These are phyloP conservation scores for Martes flavigula DNA, from an alignment of 2,797 vertebrate species.

Conservation along the genomic window DNA sequence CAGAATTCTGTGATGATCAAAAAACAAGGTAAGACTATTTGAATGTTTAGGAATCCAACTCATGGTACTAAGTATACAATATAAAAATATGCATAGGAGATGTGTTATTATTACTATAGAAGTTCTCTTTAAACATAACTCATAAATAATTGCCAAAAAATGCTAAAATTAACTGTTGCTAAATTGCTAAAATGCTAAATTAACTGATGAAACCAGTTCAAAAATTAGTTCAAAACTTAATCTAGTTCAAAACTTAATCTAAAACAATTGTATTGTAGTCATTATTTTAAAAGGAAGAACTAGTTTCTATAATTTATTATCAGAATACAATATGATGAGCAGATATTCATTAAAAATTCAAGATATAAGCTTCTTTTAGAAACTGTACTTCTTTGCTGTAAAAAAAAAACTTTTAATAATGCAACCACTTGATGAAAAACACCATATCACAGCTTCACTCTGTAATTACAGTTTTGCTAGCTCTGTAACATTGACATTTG, in stretches of 20 bases:
- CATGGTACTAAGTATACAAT: not conserved
- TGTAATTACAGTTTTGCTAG: conserved; percentile 69
- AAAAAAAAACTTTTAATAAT: conserved; percentile 61
- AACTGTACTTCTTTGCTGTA: conserved; percentile 62
- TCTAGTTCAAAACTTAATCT: conserved; percentile 61
- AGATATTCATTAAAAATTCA: conserved; percentile 68
- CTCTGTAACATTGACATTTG: conserved; percentile 68
- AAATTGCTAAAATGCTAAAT: conserved; percentile 35
- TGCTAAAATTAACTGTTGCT: too few species aligned
- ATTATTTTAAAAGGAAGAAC: conserved; percentile 67
- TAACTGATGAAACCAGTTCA: conserved; percentile 56
- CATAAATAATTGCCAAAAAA: conserved; percentile 19
- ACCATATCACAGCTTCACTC: conserved; percentile 63
- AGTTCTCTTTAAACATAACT: conserved; percentile 31
- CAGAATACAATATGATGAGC: conserved; percentile 49
- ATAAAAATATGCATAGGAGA: not conserved
- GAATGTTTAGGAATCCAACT: not conserved
- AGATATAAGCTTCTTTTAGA: conserved; percentile 62
- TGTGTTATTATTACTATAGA: not conserved
- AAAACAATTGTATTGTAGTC: not conserved
- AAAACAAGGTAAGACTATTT: not conserved
- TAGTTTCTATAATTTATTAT: conserved; percentile 72
- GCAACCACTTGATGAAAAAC: conserved; percentile 63
- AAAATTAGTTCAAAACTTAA: conserved; percentile 54
- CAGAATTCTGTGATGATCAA: not conserved